These are phyloP conservation scores for Brachionichthys hirsutus DNA, from an alignment of 2,113 vertebrate species.

Conservation along the genomic window DNA sequence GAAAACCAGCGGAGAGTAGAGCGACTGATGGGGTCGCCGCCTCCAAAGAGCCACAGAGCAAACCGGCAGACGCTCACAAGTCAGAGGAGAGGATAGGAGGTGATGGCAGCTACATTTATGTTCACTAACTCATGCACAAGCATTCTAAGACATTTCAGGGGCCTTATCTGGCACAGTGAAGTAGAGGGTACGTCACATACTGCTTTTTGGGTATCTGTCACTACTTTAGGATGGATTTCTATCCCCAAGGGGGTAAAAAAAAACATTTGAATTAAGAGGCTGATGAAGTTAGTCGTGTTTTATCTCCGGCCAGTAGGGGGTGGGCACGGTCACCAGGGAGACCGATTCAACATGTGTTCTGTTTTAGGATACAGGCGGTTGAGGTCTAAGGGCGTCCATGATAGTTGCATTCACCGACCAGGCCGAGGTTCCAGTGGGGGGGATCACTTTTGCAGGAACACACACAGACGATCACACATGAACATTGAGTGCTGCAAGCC, in stretches of 20 bases:
- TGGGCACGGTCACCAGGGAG: constrained; percentile 12
- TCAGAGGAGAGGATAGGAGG: constrained; percentile 86
- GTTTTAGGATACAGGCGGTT: constrained; percentile 1
- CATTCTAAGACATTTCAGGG: too few relatives aligned
- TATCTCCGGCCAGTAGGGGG: constrained; percentile 49
- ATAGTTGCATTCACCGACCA: constrained; percentile 30
- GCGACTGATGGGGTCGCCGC: constrained; percentile 62
- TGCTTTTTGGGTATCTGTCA: not conserved
- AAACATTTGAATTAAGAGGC: too few relatives aligned
- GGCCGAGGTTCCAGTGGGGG: constrained; percentile 29
- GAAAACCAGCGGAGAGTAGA: constrained; percentile 76
- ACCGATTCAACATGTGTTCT: constrained; percentile 1
- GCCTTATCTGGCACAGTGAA: too few relatives aligned
- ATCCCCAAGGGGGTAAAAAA: too few relatives aligned
- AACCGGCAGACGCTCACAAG: constrained; percentile 80
- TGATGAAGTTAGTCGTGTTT: constrained; percentile 4
- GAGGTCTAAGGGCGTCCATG: constrained; percentile 17
- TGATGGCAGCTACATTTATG: constrained; percentile 47
- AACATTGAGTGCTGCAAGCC: not conserved
- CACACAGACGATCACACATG: not conserved
- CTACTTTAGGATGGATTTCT: not conserved
- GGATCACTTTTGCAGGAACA: not conserved
- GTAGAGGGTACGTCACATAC: too few relatives aligned
- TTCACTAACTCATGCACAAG: too few relatives aligned
- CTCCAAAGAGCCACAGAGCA: constrained; percentile 72